Evolutionary conservation across 2,797 vertebrate genomes (phyloP), one percentile per base, ranked within the genome.

Genomic region (Coracias cyanogaster): DNA sequence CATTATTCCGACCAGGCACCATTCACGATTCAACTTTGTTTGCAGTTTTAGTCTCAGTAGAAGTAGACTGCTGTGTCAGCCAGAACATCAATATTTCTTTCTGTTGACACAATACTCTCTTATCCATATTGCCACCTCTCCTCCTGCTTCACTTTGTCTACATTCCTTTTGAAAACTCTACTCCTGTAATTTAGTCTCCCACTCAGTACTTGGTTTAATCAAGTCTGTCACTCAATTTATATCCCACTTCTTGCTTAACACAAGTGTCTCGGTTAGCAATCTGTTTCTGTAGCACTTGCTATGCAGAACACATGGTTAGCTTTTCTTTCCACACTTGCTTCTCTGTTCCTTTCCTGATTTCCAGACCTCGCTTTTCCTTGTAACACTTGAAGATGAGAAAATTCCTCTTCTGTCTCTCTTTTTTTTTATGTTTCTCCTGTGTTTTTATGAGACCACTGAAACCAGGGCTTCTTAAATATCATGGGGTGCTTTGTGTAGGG

Each of bases 161-260:
- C 64, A 61, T 87, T 95, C 67, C 74, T 89, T 89, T 61, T 62
- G 82, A 93, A 96, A 96, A 94, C 74, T 86, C 77, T 72, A 90
- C 84, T 86, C 90, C 76, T 54, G 73, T 94, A 92, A 93, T 96
- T 97, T 96, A 94, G 93, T 95, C 96, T 96, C 95, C 95, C 95
- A 96, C 96, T 97, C 93, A 89, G 41, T 95, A 95, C 91, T 96
- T 95, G 93, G 96, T 95, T 96, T 93, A 96, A 96, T 96, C 95
- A 96, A 97, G 95, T 96, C 96, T 97, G 96, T 96, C 96, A 95
- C 93, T 94, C 96, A 96, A 94, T 95, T 95, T 93, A 65, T 96
- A 95, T 90, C 87, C 88, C 78, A 87, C 70, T 96, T 96, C 86
- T 94, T 16, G 11, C 77, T 91, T 94, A 90, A 85, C 87, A 61